Conservation (phyloP, 2,113 vertebrate genomes). For the Sialia sialis region DNA sequence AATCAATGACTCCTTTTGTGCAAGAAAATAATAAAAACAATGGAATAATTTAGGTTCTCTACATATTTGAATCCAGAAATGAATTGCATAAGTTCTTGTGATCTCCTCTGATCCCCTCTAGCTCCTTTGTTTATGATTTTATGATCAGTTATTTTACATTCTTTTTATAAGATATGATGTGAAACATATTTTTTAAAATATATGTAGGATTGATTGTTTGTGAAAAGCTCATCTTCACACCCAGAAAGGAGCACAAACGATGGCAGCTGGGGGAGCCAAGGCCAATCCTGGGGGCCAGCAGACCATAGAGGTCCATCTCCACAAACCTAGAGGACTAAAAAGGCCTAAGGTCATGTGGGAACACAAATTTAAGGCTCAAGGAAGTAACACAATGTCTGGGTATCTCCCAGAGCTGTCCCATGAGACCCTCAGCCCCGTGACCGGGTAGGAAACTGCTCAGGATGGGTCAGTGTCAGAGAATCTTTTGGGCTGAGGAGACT, state of each 20-base stretch:
- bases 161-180: background rate
- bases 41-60: background rate
- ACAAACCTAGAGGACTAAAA: background rate
- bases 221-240: rapidly evolving
- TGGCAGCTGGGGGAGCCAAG: background rate
- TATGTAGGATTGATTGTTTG: background rate
- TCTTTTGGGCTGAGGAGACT: background rate
- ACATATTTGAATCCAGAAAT: background rate
- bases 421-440: rapidly evolving
- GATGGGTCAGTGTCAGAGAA: background rate
- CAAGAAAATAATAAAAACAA: background rate
- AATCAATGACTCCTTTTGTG: background rate
- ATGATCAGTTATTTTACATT: background rate
- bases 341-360: background rate
- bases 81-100: background rate
- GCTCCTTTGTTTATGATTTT: background rate
- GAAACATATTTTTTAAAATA: background rate
- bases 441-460: background rate
- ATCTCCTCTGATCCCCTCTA: background rate
- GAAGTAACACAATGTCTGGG: background rate
- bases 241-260: background rate
- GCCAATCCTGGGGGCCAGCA: background rate
- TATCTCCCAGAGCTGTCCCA: background rate
- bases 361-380: background rate
- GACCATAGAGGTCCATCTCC: background rate